Conservation (phyloP, 2,888 invertebrate species). For the Ornithoptera alexandrae region DNA sequence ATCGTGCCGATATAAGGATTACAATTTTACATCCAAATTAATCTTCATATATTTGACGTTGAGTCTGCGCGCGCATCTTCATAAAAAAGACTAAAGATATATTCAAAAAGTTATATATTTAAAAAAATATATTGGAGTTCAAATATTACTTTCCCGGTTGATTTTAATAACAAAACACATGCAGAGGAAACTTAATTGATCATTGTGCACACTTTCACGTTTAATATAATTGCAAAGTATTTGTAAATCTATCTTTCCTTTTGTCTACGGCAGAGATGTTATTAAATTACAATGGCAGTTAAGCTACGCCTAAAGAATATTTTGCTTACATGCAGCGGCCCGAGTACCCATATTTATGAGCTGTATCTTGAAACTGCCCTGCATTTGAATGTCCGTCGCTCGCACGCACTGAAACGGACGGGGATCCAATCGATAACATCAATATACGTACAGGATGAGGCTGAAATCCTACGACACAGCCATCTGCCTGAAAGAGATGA, state of each 20-base stretch:
- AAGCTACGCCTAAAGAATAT: slow-evolving; percentile 38
- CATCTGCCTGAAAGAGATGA: slow-evolving; percentile 70
- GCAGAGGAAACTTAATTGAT: not conserved
- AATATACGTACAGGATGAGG: slow-evolving; percentile 45
- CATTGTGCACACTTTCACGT: not conserved
- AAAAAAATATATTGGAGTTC: not conserved
- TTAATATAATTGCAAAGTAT: slow-evolving; percentile 11
- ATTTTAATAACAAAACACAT: not conserved
- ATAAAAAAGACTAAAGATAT: not conserved
- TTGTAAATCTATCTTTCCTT: slow-evolving; percentile 23
- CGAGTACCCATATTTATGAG: slow-evolving; percentile 93
- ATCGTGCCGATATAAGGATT: not conserved
- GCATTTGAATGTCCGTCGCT: slow-evolving; percentile 74
- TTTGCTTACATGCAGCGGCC: slow-evolving; percentile 93
- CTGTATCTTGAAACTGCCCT: slow-evolving; percentile 85
- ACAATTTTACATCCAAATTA: not conserved
- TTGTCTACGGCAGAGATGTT: slow-evolving; percentile 22
- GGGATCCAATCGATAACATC: slow-evolving; percentile 63
- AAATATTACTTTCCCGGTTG: not conserved
- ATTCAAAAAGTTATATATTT: not conserved
- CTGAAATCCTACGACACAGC: slow-evolving; percentile 32
- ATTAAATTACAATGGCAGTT: slow-evolving; percentile 36
- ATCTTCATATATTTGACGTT: not conserved
- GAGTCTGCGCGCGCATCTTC: not conserved
- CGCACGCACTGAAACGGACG: slow-evolving; percentile 42